These are phyloP conservation scores for Labeo catla DNA, from an alignment of 2,113 vertebrate species.

Conservation along the genomic window DNA sequence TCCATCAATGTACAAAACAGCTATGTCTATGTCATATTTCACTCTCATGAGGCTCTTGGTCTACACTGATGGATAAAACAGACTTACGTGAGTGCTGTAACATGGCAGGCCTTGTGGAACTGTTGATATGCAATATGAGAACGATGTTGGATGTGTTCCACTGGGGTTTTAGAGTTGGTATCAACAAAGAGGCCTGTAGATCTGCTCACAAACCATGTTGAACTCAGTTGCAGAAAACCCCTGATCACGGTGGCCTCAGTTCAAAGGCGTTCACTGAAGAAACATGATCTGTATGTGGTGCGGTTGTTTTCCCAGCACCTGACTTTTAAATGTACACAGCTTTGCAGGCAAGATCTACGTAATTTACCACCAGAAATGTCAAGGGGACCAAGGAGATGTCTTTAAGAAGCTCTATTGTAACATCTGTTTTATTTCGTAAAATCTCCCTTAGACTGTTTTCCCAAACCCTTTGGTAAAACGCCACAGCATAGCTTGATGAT, in stretches of 20 bases:
- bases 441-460: not conserved
- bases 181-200: not conserved
- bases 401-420: not conserved
- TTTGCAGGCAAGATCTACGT: not conserved
- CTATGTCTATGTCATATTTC: not conserved
- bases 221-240: conserved; percentile 28
- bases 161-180: not conserved
- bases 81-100: not conserved
- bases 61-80: not conserved
- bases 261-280: conserved; percentile 27
- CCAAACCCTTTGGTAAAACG: not conserved
- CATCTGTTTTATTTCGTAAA: not conserved
- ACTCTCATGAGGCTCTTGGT: not conserved
- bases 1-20: not conserved
- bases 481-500: not conserved
- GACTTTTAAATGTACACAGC: conserved; percentile 28
- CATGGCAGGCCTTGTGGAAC: not conserved
- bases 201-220: not conserved
- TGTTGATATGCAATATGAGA: not conserved
- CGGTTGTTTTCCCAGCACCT: conserved; percentile 26
- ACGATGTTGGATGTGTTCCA: not conserved
- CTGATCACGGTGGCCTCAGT: not conserved
- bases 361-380: not conserved
- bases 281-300: conserved; percentile 22
- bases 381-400: not conserved